A percentile compares a stretch with the other conserved stretches of the same genome.
These are phyloP conservation scores for Coregonus suidteri DNA, from an alignment of 2,797 vertebrate species.

Conservation along the genomic window DNA sequence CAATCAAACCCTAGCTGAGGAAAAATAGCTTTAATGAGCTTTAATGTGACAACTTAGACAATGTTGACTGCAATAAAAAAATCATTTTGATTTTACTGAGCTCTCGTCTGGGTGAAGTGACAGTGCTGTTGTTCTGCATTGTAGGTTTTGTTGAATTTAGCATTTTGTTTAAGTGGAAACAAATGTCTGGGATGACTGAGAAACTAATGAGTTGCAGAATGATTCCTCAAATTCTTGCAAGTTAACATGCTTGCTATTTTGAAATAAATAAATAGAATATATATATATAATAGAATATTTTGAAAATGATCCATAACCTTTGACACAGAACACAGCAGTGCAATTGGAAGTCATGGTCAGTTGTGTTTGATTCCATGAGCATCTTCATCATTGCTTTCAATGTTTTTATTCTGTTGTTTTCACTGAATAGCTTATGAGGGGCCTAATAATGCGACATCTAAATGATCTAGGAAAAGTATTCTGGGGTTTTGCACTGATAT, in stretches of 20 bases:
- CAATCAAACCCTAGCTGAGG: not conserved
- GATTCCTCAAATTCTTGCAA: slow-evolving; percentile 14
- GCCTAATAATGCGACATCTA: slow-evolving; percentile 67
- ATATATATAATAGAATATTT: slow-evolving; percentile 52
- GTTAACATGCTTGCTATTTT: slow-evolving; percentile 47
- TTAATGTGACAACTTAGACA: too few relatives aligned
- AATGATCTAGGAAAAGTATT: slow-evolving; percentile 76
- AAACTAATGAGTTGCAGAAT: slow-evolving; percentile 26
- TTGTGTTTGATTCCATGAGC: slow-evolving; percentile 60
- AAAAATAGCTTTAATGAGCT: not conserved
- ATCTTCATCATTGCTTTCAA: slow-evolving; percentile 65
- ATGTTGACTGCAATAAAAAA: not conserved
- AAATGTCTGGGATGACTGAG: slow-evolving; percentile 54
- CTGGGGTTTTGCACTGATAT: slow-evolving; percentile 76
- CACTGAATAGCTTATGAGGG: slow-evolving; percentile 62
- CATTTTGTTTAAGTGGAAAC: slow-evolving; percentile 42
- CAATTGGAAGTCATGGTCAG: slow-evolving; percentile 67
- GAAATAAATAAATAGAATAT: slow-evolving; percentile 55
- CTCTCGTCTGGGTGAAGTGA: slow-evolving; percentile 57
- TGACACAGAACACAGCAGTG: slow-evolving; percentile 68
- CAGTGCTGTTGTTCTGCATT: slow-evolving; percentile 55
- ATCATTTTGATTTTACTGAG: slow-evolving; percentile 40
- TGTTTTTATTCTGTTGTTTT: slow-evolving; percentile 55
- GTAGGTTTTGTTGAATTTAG: slow-evolving; percentile 58
- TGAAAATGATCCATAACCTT: slow-evolving; percentile 72